A percentile compares a stretch with the other conserved stretches of the same genome.
Conservation (phyloP, 2,797 vertebrate species). For the Brotula barbata region DNA sequence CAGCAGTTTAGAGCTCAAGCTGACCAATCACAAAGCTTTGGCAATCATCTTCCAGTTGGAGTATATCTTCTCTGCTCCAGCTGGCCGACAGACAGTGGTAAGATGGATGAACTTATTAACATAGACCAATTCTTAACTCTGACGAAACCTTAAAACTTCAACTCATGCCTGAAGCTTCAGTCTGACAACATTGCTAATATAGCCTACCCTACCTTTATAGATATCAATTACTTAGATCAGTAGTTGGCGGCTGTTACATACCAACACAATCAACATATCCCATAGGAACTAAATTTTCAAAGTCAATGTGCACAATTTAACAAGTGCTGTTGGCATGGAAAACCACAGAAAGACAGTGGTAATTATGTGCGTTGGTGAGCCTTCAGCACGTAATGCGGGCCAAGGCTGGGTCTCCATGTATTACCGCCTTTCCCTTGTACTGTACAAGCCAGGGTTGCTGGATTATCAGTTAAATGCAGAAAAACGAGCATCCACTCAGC, state of each 20-base stretch:
- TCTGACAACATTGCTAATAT: not conserved
- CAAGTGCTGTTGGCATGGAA: constrained; percentile 37
- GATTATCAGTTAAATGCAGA: constrained; percentile 62
- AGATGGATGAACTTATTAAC: constrained; percentile 41
- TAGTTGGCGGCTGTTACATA: constrained; percentile 22
- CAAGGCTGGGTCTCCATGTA: constrained; percentile 43
- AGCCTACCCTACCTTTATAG: not conserved
- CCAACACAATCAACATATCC: constrained; percentile 25
- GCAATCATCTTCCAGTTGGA: constrained; percentile 89
- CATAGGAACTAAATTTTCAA: constrained; percentile 41
- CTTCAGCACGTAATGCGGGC: constrained; percentile 52
- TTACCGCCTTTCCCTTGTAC: constrained; percentile 39
- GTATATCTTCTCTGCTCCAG: constrained; percentile 81
- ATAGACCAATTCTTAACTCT: not conserved
- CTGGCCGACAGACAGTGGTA: constrained; percentile 80
- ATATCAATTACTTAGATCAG: constrained; percentile 14
- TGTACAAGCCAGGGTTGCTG: constrained; percentile 51
- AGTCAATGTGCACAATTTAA: constrained; percentile 48
- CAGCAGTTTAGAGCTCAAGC: constrained; percentile 86
- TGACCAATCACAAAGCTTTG: constrained; percentile 82
- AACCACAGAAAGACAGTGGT: constrained; percentile 53
- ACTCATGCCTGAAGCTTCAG: not conserved
- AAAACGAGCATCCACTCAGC: constrained; percentile 48
- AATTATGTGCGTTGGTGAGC: constrained; percentile 72
- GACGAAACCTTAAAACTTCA: not conserved